Evolutionary conservation across 2,888 invertebrate genomes (phyloP), one percentile per base, ranked within the genome.

Genomic region (Heliconius hortense): DNA sequence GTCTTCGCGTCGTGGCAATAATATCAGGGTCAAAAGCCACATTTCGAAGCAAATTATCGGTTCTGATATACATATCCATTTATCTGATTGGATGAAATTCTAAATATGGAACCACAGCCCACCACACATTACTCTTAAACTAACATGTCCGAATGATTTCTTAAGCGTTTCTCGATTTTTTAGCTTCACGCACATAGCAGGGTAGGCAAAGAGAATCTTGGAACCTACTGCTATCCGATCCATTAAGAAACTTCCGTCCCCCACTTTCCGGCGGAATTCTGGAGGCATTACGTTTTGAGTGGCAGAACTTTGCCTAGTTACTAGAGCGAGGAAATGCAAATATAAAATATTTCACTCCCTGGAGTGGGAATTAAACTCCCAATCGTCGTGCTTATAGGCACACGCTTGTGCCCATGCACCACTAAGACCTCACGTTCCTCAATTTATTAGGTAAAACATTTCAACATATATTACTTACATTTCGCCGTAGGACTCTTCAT

Each of bases 401-500:
- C 18, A 18, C 48, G 10, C 35, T 35, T 10, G 35, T 35, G 18
- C 48, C 18, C 48, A 5, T 48, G 18, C 21, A 18, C 7, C 18
- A 48, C 18, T 7, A 48, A 18, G 18, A 7, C 48, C 48, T 48
- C 18, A 18, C 5, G 48, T 21, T 3, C 3, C 31, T 48, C 21
- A 31, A 28, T 24, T 59, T 43, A 62, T 31, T 67, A 43, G 7
- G 7, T 18, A 48, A 21, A 28, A 24, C 56, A 56, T 48, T 28
- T 68, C 1, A 21, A 7, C n/a, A n/a, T 31, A 26, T 11, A 53
- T n/a, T 31, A 53, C 78, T 74, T 71, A 78, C 78, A 75, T 70
- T 77, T 75, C 10, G 62, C 11, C 35, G 56, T 21, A 48, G 75
- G 73, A 39, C 35, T 77, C 18, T 77, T 79, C 73, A 63, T 48